A percentile compares a stretch with the other conserved stretches of the same genome.
phyloP scores from a whole-genome alignment of 1,140 invertebrate species.

The Steinernema feltiae region DNA sequence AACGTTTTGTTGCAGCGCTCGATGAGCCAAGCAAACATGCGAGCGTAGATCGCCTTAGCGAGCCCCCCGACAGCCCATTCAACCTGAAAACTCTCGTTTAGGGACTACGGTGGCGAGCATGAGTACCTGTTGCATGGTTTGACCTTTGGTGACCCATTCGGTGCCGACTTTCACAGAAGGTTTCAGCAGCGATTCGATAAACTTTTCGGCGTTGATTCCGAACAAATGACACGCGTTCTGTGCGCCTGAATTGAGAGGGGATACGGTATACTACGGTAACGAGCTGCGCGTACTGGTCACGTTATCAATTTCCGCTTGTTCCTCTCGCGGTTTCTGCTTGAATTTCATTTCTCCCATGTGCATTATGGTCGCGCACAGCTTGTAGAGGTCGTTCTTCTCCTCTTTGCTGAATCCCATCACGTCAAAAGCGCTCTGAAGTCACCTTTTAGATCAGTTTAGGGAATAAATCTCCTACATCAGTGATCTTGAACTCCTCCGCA shows the following conservation, averaged over 20 bases:
- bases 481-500: conserved; percentile 69
- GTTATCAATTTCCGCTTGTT: conserved; percentile 96
- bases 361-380: conserved; percentile 90
- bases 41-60: conserved; percentile 50
- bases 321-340: conserved; percentile 98
- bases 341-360: conserved; percentile 86
- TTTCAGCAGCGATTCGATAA: conserved; percentile 63
- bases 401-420: conserved; percentile 89
- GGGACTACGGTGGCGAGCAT: background rate
- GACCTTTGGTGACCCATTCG: conserved; percentile 67
- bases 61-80: conserved; percentile 63
- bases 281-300: conserved; percentile 66
- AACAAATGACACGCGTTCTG: conserved; percentile 60
- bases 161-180: conserved; percentile 65
- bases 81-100: conserved; percentile 31
- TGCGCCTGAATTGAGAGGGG: conserved; percentile 36
- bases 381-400: conserved; percentile 93
- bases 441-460: conserved; percentile 16
- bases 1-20: conserved; percentile 50
- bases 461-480: conserved; percentile 68
- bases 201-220: conserved; percentile 63
- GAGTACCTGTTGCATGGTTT: conserved; percentile 69
- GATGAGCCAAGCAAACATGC: conserved; percentile 52
- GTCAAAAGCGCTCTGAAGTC: conserved; percentile 86
- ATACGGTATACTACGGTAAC: no score